Evolutionary conservation across 2,797 vertebrate genomes (phyloP), one percentile per base, ranked within the genome.

Genomic region (Oceanodroma leucorhoa): DNA sequence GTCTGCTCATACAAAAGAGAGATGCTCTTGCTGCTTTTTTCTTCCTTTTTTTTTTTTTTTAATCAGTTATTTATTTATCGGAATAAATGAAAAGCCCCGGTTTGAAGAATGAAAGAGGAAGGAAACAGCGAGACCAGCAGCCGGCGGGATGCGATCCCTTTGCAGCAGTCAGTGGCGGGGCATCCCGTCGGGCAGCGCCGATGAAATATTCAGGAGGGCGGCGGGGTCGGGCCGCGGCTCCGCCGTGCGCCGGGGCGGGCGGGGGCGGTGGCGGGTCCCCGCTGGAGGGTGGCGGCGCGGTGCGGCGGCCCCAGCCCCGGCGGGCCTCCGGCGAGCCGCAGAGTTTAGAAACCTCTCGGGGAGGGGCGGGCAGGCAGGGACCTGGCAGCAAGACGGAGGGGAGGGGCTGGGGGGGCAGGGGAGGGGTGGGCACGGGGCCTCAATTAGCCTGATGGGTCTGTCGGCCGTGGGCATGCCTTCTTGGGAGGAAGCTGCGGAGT

Each of bases 151-250:
- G 54, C 77, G 36, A 40, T 61, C 6, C 40, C 83, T 79, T 93
- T 92, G 96, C 95, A 81, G 95, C 95, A 85, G 95, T 93, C 84
- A 83, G 96, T 43, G 91, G 89, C 84, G 69, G 93, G 92, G 95
- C 88, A 80, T 83, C 97, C 95, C 94, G 92, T 89, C 85, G 96
- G 93, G 96, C 89, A 71, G 94, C 73, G 75, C 87, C 92, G 36
- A 95, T 96, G 76, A 97, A 96, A 97, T 94, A 97, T 96, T 97
- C 78, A 97, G 89, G 50, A 91, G 95, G 87, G 75, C 65, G 65
- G 91, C 32, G 80, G 66, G 88, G 83, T 53, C 94, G 92, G 82
- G 67, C 84, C 26, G 80, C 38, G 38, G 64, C 55, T 69, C 89
- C 30, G 54, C 24, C 29, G 60, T 34, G 46, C 27, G 46, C 54